phyloP scores from a whole-genome alignment of 2,797 vertebrate genomes.

The Geotrypetes seraphini region DNA sequence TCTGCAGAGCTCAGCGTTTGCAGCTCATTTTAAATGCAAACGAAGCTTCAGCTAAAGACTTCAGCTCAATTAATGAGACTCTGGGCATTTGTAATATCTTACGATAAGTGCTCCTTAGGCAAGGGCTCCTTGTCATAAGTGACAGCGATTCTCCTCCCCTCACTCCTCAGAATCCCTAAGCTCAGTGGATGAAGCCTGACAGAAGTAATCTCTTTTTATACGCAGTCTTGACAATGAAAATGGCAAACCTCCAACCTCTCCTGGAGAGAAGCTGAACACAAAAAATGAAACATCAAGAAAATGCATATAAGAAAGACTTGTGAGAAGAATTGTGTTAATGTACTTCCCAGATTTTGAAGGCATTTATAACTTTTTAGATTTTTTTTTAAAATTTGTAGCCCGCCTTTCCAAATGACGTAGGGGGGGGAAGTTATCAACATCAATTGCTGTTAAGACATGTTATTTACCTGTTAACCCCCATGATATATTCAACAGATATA shows the following conservation, averaged over 20 bases:
- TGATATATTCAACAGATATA: too few relatives aligned
- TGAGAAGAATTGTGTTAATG: not conserved
- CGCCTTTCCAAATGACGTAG: too few relatives aligned
- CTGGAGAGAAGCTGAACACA: slow-evolving; percentile 9
- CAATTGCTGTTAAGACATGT: too few relatives aligned
- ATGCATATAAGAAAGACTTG: too few relatives aligned
- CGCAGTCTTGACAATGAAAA: slow-evolving; percentile 29
- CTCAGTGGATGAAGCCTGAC: slow-evolving; percentile 21
- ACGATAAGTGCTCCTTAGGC: slow-evolving; percentile 8
- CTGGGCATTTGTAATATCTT: not conserved
- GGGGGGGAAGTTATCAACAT: too few relatives aligned
- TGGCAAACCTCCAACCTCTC: slow-evolving; percentile 31
- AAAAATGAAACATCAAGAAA: slow-evolving; percentile 21
- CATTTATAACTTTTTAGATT: too few relatives aligned
- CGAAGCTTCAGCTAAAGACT: slow-evolving; percentile 23
- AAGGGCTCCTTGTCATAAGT: not conserved
- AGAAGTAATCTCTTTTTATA: slow-evolving; percentile 33
- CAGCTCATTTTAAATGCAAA: slow-evolving; percentile 17
- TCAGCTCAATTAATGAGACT: slow-evolving; percentile 32
- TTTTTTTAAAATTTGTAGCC: too few relatives aligned
- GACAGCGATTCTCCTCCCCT: slow-evolving; percentile 23
- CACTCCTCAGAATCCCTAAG: slow-evolving; percentile 2
- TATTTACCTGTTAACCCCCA: too few relatives aligned
- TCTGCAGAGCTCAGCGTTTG: slow-evolving; percentile 19
- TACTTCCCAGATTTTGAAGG: too few relatives aligned